phyloP scores from a whole-genome alignment of 2,797 vertebrate species.

The Xerus rutilus region DNA sequence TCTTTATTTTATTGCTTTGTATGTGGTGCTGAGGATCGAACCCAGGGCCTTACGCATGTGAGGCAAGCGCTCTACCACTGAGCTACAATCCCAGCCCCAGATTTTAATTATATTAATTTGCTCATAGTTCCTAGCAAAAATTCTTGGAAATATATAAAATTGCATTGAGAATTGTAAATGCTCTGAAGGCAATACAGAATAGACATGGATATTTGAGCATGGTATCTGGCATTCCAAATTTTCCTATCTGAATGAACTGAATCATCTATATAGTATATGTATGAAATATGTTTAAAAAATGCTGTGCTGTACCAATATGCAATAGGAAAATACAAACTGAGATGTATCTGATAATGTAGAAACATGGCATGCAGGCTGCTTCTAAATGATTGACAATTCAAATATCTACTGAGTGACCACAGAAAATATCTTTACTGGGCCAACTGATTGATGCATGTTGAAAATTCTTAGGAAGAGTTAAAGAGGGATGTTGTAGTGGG shows the following conservation, averaged over 20 bases:
- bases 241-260: neutral
- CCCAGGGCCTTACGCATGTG: too few relatives aligned
- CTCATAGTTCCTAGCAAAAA: neutral
- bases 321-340: neutral
- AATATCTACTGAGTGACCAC: neutral
- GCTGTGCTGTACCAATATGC: neutral
- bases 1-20: too few relatives aligned
- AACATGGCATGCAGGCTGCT: neutral
- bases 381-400: neutral
- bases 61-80: too few relatives aligned
- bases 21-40: too few relatives aligned
- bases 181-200: neutral
- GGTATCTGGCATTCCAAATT: neutral
- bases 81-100: too few relatives aligned
- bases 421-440: neutral
- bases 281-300: neutral
- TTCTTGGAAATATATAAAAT: neutral
- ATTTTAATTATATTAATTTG: constrained; percentile 1
- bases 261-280: neutral
- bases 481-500: neutral
- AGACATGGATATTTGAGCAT: neutral
- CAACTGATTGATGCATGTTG: neutral
- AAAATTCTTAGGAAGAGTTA: neutral
- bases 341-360: neutral
- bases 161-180: neutral